Percentiles rank a stretch among this genome's conserved stretches.
Conservation (phyloP, 1,140 invertebrate species). For the Drusus annulatus region DNA sequence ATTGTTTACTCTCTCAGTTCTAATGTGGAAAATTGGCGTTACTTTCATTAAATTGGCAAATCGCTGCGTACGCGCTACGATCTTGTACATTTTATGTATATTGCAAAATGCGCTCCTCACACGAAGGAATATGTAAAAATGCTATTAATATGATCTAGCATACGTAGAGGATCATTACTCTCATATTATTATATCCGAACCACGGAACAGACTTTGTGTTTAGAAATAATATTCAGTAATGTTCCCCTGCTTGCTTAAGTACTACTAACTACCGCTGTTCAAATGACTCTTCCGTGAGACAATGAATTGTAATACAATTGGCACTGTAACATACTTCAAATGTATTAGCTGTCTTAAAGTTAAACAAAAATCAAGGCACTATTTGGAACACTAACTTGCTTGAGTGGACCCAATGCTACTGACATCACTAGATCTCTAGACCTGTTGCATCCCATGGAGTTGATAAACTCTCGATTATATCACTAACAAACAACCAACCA, state of each 20-base stretch:
- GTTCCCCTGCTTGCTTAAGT: constrained; percentile 2
- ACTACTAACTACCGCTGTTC: not conserved
- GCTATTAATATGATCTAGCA: constrained; percentile 5
- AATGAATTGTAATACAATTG: constrained; percentile 41
- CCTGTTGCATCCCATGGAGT: no score
- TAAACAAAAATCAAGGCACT: constrained; percentile 52
- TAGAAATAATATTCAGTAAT: constrained; percentile 11
- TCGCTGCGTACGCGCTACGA: constrained; percentile 34
- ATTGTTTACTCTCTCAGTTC: no score
- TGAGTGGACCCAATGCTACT: no score
- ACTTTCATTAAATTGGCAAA: not conserved
- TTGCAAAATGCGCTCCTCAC: constrained; percentile 23
- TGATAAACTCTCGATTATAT: no score
- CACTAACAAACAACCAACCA: not conserved
- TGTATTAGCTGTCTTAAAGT: constrained; percentile 46
- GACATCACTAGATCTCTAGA: no score
- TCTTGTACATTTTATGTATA: constrained; percentile 6
- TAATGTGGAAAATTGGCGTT: no score
- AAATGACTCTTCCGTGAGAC: constrained; percentile 24
- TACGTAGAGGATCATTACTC: constrained; percentile 15
- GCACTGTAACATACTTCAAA: constrained; percentile 43
- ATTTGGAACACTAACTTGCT: not conserved
- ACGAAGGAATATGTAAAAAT: constrained; percentile 16
- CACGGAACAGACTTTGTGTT: not conserved
- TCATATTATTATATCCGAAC: not conserved